Evolutionary conservation across 2,888 invertebrate species (phyloP), one percentile per base, ranked within the genome.

Genomic region (Polyploca ridens): DNA sequence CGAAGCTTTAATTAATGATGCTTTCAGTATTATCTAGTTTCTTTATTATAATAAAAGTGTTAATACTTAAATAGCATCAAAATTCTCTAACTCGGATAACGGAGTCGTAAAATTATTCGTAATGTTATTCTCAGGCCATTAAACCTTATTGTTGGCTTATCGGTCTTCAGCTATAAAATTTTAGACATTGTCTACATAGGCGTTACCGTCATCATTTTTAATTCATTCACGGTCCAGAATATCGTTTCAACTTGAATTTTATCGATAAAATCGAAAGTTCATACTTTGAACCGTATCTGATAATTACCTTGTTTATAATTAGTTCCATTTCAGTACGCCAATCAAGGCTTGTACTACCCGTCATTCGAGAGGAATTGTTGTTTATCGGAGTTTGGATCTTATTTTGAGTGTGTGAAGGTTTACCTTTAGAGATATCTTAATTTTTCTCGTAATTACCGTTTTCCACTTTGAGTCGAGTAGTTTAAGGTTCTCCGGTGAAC

Each of bases 251-350:
- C 54, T 54, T 19, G 54, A 19, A n/a, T 19, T 54, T 19, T 10
- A 54, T 54, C 54, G 54, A 54, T 10, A 19, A 54, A 16, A 54
- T 54, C 19, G 54, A 54, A 54, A 54, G 54, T 54, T 10, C 6
- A 54, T 54, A 49, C 49, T 19, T 63, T 58, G 44, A n/a, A 58
- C 58, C 41, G 14, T 33, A 35, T 33, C 33, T 63, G 44, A 38
- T 35, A 58, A 44, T 63, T 44, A 44, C 63, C 63, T 63, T 63
- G 63, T 16, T 4, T 13, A 44, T 41, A 58, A 63, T 63, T 63
- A 63, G 58, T 63, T 63, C 35, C 46, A 63, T 63, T 63, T 58
- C 41, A 57, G 54, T 19, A 19, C 10, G 16, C 54, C 54, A 54
- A 54, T 54, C 54, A 19, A 54, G 54, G 54, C 54, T 19, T 19